Conservation (phyloP, 2,797 vertebrate species). For the Carcharodon carcharias region DNA sequence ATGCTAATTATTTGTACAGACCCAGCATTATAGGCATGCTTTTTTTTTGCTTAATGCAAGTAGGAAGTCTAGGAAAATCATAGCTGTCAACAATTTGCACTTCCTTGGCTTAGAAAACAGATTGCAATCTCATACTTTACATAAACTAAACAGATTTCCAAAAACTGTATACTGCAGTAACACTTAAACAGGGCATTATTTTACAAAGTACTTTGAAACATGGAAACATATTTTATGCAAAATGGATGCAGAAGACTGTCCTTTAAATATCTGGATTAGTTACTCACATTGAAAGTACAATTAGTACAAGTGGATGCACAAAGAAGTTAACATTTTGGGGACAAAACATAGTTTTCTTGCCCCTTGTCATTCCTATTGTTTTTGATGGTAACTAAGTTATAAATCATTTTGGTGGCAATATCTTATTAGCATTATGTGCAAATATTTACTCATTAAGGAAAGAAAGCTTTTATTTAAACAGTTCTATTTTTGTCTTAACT, state of each 20-base stretch:
- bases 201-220: not conserved
- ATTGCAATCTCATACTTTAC: not conserved
- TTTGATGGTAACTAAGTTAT: not conserved
- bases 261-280: not conserved
- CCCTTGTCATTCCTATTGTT: not conserved
- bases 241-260: not conserved
- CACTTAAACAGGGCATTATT: not conserved
- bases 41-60: not conserved
- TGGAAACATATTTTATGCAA: not conserved
- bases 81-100: not conserved
- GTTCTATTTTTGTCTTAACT: not conserved
- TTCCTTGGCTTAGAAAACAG: not conserved
- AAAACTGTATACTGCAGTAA: not conserved
- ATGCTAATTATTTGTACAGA: conserved; percentile 22
- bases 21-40: not conserved
- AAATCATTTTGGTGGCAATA: not conserved
- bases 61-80: not conserved
- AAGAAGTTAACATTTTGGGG: not conserved
- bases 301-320: not conserved
- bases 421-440: too few relatives aligned
- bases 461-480: not conserved
- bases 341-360: not conserved
- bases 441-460: not conserved
- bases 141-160: not conserved
- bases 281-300: not conserved